Conservation (phyloP, 2,888 invertebrate species). For the Glomeris marginata region DNA sequence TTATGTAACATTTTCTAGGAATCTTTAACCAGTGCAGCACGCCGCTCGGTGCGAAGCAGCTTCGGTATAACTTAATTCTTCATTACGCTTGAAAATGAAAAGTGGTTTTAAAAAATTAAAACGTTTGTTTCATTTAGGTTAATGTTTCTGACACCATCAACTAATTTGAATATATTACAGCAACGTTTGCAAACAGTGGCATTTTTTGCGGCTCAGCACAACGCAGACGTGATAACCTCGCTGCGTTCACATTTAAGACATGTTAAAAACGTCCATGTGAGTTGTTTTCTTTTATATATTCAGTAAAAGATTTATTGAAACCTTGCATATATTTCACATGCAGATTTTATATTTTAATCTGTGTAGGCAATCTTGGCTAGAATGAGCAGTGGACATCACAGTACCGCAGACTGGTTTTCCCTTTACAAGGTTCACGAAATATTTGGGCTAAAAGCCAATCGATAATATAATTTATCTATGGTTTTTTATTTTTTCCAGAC, state of each 20-base stretch:
- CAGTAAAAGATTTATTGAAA: not conserved
- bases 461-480: no score
- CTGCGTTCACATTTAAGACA: conserved; percentile 44
- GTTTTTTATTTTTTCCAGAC: conserved; percentile 38
- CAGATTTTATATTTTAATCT: not conserved
- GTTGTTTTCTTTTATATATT: conserved; percentile 18
- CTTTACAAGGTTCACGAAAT: conserved; percentile 44
- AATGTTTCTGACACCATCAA: conserved; percentile 54
- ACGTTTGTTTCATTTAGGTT: conserved; percentile 35
- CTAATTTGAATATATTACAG: conserved; percentile 41
- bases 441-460: no score
- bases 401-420: conserved; percentile 50
- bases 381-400: conserved; percentile 46
- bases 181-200: conserved; percentile 52
- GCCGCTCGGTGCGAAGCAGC: conserved; percentile 44
- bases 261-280: conserved; percentile 47
- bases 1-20: conserved; percentile 23
- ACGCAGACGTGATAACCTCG: conserved; percentile 44
- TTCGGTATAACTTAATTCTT: conserved; percentile 39
- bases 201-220: conserved; percentile 47
- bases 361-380: conserved; percentile 43
- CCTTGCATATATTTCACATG: no score
- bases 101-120: not conserved
- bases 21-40: conserved; percentile 57
- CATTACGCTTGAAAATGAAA: not conserved